phyloP scores from a whole-genome alignment of 1,140 invertebrate genomes.

The Alviniconcha marisindica region DNA sequence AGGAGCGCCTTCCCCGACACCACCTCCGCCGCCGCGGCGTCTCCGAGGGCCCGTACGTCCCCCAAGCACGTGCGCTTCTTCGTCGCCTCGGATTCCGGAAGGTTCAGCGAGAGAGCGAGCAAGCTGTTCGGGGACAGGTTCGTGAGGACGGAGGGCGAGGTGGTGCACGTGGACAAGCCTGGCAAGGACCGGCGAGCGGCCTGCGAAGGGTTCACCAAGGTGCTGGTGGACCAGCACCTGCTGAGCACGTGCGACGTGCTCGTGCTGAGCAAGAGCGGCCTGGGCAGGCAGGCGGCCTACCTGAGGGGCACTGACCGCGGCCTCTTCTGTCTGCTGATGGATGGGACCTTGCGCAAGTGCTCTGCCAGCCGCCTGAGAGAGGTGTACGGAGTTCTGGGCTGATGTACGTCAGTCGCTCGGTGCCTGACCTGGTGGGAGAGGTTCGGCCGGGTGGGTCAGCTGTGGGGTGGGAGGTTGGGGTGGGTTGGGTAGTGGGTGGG shows the following conservation, averaged over 20 bases:
- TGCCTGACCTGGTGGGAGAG: too few species aligned
- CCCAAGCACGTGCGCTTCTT: conserved; percentile 39
- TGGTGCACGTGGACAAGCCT: conserved; percentile 39
- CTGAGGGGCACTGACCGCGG: conserved; percentile 17
- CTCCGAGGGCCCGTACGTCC: not conserved
- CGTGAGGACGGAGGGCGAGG: not conserved
- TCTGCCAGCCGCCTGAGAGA: not conserved
- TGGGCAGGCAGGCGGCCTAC: conserved; percentile 37
- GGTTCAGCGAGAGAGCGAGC: conserved; percentile 10
- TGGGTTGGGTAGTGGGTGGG: too few species aligned
- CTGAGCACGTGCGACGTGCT: conserved; percentile 44
- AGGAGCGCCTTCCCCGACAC: not conserved
- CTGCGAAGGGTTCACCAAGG: conserved; percentile 39
- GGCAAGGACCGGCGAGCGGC: not conserved
- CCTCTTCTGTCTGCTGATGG: conserved; percentile 38
- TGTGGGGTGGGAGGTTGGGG: too few species aligned
- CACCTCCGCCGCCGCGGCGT: too few species aligned
- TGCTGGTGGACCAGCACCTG: conserved; percentile 43
- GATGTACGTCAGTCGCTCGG: too few species aligned
- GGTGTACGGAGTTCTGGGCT: not conserved
- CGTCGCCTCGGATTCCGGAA: conserved; percentile 44
- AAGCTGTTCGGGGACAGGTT: conserved; percentile 13
- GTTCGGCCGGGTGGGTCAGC: too few species aligned
- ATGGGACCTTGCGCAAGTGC: conserved; percentile 4
- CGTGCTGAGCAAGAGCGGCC: conserved; percentile 31